phyloP scores from a whole-genome alignment of 2,888 invertebrate genomes.

The Chydorus sphaericus region DNA sequence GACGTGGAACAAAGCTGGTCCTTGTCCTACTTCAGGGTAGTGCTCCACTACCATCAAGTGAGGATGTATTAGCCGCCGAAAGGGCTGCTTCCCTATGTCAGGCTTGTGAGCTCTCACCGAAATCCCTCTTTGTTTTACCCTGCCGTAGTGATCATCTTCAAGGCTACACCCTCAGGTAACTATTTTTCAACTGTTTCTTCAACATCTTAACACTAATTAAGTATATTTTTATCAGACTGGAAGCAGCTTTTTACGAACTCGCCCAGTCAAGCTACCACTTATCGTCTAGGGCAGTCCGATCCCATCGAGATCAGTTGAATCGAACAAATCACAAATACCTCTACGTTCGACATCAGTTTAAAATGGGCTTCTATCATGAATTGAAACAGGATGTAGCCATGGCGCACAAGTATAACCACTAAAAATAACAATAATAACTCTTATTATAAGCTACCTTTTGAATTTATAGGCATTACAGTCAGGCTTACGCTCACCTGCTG shows the following conservation, averaged over 20 bases:
- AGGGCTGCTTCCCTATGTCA: constrained; percentile 77
- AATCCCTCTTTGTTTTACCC: constrained; percentile 82
- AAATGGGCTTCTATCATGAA: constrained; percentile 89
- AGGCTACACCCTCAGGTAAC: constrained; percentile 44
- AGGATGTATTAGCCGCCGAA: constrained; percentile 75
- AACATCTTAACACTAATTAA: not conserved
- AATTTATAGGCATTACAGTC: constrained; percentile 38
- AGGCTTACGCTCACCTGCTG: constrained; percentile 77
- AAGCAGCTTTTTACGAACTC: constrained; percentile 85
- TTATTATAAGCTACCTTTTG: not conserved
- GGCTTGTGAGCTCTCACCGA: constrained; percentile 80
- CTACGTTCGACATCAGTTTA: constrained; percentile 90
- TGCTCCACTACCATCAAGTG: constrained; percentile 53
- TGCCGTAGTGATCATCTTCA: constrained; percentile 67
- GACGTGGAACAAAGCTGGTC: constrained; percentile 43
- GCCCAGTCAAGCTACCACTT: constrained; percentile 84
- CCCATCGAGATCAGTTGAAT: constrained; percentile 77
- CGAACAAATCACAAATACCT: constrained; percentile 81
- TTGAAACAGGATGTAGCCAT: constrained; percentile 74
- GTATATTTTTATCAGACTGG: constrained; percentile 44
- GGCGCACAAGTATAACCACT: constrained; percentile 44
- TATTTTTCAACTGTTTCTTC: not conserved
- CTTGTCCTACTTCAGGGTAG: constrained; percentile 80
- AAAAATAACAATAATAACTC: not conserved
- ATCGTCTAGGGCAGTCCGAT: constrained; percentile 70